These are phyloP conservation scores for Calonectris borealis DNA, from an alignment of 2,113 vertebrate genomes.

Conservation along the genomic window DNA sequence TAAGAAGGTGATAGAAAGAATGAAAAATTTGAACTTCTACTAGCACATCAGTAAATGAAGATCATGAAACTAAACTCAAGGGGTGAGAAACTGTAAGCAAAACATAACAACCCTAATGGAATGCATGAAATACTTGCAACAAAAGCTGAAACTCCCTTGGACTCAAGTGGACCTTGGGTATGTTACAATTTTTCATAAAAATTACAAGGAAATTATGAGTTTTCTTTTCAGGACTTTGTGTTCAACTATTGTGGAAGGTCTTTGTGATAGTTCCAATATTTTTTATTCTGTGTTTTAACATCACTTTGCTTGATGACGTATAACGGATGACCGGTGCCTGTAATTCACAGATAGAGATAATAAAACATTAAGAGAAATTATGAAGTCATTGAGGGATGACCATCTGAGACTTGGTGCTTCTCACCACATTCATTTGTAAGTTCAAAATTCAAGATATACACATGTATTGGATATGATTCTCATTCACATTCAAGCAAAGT, in stretches of 20 bases:
- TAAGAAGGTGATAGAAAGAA: not conserved
- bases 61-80: not conserved
- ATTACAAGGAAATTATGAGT: not conserved
- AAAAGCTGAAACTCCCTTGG: not conserved
- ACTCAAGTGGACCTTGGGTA: not conserved
- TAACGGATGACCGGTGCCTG: rapidly evolving
- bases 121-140: not conserved
- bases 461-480: not conserved
- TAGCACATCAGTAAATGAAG: not conserved
- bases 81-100: not conserved
- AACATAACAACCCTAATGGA: not conserved
- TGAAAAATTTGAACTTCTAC: not conserved
- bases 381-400: not conserved
- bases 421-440: not conserved
- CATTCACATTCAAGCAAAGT: not conserved
- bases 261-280: not conserved
- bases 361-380: not conserved
- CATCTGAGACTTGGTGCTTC: not conserved
- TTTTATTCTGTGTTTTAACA: not conserved
- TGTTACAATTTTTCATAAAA: not conserved
- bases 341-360: not conserved
- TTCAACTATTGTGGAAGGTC: not conserved
- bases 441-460: not conserved
- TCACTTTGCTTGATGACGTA: not conserved
- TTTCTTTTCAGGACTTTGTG: not conserved